Evolutionary conservation across 2,797 vertebrate species (phyloP), one percentile per base, ranked within the genome.

Genomic region (Spinibarbus caldwelli): DNA sequence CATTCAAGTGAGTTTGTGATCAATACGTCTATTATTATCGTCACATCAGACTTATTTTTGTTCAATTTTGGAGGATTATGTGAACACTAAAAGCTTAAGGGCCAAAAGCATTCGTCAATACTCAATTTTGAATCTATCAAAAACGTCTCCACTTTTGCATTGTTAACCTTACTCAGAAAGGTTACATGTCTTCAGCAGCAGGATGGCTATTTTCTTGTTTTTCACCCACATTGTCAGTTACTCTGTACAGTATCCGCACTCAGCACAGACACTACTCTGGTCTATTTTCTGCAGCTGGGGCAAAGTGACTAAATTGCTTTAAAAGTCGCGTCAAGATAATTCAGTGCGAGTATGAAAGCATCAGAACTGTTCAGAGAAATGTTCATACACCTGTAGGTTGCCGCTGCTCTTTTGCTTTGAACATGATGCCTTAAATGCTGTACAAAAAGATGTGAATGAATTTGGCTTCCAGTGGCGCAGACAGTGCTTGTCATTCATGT

Each of bases 241-340:
- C 9, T 75, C 29, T 19, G 11, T 76, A 21, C 3, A 12, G 10
- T 21, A 54, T 52, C 26, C 70, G 34, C 34, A 29, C 17, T 26
- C 21, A 67, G 59, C 67, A 14, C 9, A 57, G 6, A 82, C 34
- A 66, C n/a, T 45, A 6, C 19, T 43, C 36, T 66, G 34, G 26
- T 45, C 77, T 34, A 72, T 84, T 78, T 66, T 71, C 84, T 66
- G 34, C 34, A 70, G 38, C 23, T 66, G 29, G 62, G 45, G 71
- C 26, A 23, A 71, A 62, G 21, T 79, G 8, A 66, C 47, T 34
- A 17, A 41, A 79, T 31, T 64, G 78, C 41, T 79, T 79, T 66
- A 79, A 66, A 59, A 47, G n/a, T 47, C 29, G 38, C 0, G 1
- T 38, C 5, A 19, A 17, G 34, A 77, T 77, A 36, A 31, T 75